Conservation (phyloP, 2,888 invertebrate species). For the Syritta pipiens region DNA sequence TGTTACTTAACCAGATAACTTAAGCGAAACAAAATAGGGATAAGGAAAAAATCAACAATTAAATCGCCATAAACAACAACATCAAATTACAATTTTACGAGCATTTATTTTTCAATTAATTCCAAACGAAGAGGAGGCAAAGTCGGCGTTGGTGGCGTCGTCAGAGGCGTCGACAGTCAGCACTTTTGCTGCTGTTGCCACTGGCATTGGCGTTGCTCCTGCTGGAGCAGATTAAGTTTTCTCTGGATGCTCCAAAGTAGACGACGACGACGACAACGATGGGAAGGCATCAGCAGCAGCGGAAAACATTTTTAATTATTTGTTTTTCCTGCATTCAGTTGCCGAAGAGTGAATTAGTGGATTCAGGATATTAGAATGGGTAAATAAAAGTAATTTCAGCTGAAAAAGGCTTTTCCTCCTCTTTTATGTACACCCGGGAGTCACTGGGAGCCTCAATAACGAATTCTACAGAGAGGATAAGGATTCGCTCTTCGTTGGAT, state of each 20-base stretch:
- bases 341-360: conserved; percentile 41
- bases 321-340: conserved; percentile 45
- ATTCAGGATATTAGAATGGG: conserved; percentile 48
- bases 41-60: conserved; percentile 54
- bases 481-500: too few relatives aligned
- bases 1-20: conserved; percentile 62
- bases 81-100: conserved; percentile 64
- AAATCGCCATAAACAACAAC: conserved; percentile 65
- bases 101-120: conserved; percentile 67
- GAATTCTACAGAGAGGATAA: not conserved
- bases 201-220: too few relatives aligned
- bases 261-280: not conserved
- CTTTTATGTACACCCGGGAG: not conserved
- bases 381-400: conserved; percentile 39
- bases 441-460: too few relatives aligned
- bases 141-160: too few relatives aligned
- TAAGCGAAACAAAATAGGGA: conserved; percentile 30
- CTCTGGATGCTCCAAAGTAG: conserved; percentile 11
- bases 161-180: conserved; percentile 10
- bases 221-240: conserved; percentile 41
- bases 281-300: conserved; percentile 7
- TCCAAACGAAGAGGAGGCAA: too few relatives aligned
- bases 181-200: not conserved
- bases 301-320: conserved; percentile 61
- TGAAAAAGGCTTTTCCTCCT: conserved; percentile 18